These are phyloP conservation scores for Lordiphosa clarofinis DNA, from an alignment of 1,140 invertebrate genomes.

Conservation along the genomic window DNA sequence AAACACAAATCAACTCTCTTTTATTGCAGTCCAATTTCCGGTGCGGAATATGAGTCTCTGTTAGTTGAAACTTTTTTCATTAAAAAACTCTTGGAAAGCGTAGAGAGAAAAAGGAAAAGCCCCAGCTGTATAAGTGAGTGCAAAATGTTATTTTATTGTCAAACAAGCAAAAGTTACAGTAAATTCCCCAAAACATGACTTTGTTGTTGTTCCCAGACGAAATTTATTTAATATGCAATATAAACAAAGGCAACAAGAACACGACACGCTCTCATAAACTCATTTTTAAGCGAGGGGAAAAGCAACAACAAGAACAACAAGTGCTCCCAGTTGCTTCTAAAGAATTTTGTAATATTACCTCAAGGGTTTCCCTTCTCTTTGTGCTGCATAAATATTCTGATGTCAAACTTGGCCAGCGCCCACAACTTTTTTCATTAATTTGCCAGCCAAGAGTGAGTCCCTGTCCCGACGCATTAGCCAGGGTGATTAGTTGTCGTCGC, in stretches of 20 bases:
- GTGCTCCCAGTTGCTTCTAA: slow-evolving; percentile 32
- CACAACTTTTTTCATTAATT: slow-evolving; percentile 75
- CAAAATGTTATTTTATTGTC: slow-evolving; percentile 78
- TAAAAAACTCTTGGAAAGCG: slow-evolving; percentile 53
- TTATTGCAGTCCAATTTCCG: slow-evolving; percentile 55
- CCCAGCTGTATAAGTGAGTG: slow-evolving; percentile 73
- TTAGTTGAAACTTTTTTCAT: slow-evolving; percentile 66
- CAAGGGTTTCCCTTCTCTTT: slow-evolving; percentile 44
- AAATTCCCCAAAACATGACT: slow-evolving; percentile 9
- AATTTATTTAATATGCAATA: slow-evolving; percentile 76
- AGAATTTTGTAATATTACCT: slow-evolving; percentile 71
- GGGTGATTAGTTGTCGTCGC: slow-evolving; percentile 38
- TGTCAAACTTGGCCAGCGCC: slow-evolving; percentile 40
- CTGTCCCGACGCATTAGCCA: slow-evolving; percentile 31
- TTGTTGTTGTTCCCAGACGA: slow-evolving; percentile 20
- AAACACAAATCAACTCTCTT: slow-evolving; percentile 41
- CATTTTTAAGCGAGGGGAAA: slow-evolving; percentile 39
- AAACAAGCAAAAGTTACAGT: slow-evolving; percentile 68
- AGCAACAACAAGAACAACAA: slow-evolving; percentile 28
- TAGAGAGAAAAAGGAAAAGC: slow-evolving; percentile 10
- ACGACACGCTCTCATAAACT: slow-evolving; percentile 74
- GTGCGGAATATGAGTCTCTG: slow-evolving; percentile 23
- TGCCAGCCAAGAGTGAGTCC: slow-evolving; percentile 18
- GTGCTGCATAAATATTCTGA: slow-evolving; percentile 16
- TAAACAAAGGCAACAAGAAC: slow-evolving; percentile 59